Percentiles rank a stretch among this genome's conserved stretches.
Evolutionary conservation across 2,888 invertebrate genomes (phyloP).

Genomic region (Dusona sp.): DNA sequence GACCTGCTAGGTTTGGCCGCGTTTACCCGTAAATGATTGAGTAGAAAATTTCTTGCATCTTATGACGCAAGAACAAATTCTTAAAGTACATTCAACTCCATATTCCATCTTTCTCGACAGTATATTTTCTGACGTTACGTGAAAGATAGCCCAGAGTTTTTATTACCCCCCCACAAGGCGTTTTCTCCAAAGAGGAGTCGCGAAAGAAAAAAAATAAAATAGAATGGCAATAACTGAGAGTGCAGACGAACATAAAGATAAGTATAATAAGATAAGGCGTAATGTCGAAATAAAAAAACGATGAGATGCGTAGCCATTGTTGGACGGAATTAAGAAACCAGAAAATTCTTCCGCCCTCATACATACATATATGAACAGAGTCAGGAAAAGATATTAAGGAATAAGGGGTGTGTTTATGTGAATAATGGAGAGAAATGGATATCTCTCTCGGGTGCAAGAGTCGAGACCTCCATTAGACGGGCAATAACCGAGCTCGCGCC

Average conservation of each 20-base stretch:
- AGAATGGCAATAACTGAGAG: slow-evolving; percentile 35
- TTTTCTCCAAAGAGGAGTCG: not conserved
- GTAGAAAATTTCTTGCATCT: not conserved
- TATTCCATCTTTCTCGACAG: not conserved
- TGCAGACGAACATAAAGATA: slow-evolving; percentile 46
- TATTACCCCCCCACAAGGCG: not conserved
- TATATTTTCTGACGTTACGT: slow-evolving; percentile 1
- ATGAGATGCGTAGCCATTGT: slow-evolving; percentile 23
- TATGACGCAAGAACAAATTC: not conserved
- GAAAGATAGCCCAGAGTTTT: slow-evolving; percentile 11
- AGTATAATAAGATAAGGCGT: slow-evolving; percentile 34
- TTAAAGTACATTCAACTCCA: not conserved
- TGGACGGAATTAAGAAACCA: slow-evolving; percentile 43
- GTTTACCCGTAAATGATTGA: not conserved
- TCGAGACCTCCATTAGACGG: slow-evolving; percentile 61
- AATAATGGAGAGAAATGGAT: slow-evolving; percentile 56
- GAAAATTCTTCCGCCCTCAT: slow-evolving; percentile 8
- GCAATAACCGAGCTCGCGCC: slow-evolving; percentile 55
- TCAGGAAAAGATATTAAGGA: slow-evolving; percentile 10
- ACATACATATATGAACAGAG: not conserved
- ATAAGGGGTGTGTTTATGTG: slow-evolving; percentile 40
- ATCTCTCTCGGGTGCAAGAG: slow-evolving; percentile 45
- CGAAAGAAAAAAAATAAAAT: slow-evolving; percentile 6
- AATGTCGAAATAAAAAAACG: slow-evolving; percentile 36
- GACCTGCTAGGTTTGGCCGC: not conserved